phyloP scores from a whole-genome alignment of 2,888 invertebrate species.

The Aporophyla lueneburgensis region DNA sequence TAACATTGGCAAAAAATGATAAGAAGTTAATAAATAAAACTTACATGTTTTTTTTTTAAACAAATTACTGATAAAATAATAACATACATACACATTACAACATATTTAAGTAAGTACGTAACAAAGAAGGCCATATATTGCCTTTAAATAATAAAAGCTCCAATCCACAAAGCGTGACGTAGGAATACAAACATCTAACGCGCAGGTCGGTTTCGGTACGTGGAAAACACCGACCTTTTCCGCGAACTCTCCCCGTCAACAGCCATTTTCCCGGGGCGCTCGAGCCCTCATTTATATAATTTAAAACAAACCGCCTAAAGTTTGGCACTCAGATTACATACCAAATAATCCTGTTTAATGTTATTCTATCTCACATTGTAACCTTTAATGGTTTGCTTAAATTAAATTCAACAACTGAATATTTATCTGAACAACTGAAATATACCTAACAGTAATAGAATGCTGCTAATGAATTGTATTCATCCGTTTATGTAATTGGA shows the following conservation, averaged over 20 bases:
- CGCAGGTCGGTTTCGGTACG: constrained; percentile 57
- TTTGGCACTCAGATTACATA: constrained; percentile 50
- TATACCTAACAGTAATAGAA: constrained; percentile 35
- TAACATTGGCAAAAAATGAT: too few species aligned
- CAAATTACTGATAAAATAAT: too few species aligned
- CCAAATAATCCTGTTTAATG: constrained; percentile 47
- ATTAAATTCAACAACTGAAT: background rate
- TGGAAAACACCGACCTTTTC: constrained; percentile 67
- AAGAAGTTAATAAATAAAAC: too few species aligned
- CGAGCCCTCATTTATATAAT: constrained; percentile 70
- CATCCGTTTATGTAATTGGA: constrained; percentile 43
- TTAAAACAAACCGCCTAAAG: constrained; percentile 58
- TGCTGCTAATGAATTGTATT: constrained; percentile 25
- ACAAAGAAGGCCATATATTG: background rate
- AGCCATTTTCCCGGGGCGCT: constrained; percentile 58
- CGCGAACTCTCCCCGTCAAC: constrained; percentile 63
- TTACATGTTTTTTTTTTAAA: too few species aligned
- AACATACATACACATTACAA: background rate
- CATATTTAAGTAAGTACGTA: too few species aligned
- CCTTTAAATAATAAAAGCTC: background rate
- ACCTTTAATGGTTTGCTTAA: constrained; percentile 8
- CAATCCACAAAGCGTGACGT: constrained; percentile 22
- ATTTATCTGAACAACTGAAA: constrained; percentile 5
- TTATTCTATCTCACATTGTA: constrained; percentile 23
- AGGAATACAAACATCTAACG: constrained; percentile 31